phyloP scores from a whole-genome alignment of 2,113 vertebrate genomes.

The Climacteris rufus region DNA sequence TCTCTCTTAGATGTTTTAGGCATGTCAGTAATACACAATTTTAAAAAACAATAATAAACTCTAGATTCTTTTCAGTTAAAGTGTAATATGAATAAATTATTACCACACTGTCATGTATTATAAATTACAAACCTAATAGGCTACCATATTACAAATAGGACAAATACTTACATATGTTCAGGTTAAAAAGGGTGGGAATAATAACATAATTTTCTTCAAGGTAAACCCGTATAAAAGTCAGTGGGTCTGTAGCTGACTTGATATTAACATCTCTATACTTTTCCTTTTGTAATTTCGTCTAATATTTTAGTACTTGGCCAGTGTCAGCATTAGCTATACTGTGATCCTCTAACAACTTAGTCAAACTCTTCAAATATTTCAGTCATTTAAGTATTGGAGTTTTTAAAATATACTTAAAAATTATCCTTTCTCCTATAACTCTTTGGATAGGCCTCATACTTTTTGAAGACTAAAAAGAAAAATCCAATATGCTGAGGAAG shows the following conservation, averaged over 20 bases:
- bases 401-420: not conserved
- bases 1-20: not conserved
- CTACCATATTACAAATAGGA: not conserved
- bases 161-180: not conserved
- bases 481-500: not conserved
- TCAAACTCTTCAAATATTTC: not conserved
- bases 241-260: not conserved
- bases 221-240: not conserved
- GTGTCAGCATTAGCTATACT: not conserved
- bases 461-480: not conserved
- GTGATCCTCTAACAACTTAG: not conserved
- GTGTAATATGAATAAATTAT: not conserved
- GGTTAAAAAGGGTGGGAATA: not conserved
- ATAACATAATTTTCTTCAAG: not conserved
- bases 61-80: not conserved
- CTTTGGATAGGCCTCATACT: not conserved
- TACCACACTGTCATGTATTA: not conserved
- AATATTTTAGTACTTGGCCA: not conserved
- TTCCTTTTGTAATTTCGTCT: not conserved
- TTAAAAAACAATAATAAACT: not conserved
- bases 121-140: not conserved
- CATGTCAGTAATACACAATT: not conserved
- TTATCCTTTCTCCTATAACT: not conserved
- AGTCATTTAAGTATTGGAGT: not conserved
- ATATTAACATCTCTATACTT: not conserved